These are phyloP conservation scores for Thyatira batis DNA, from an alignment of 2,888 invertebrate genomes.

Conservation along the genomic window DNA sequence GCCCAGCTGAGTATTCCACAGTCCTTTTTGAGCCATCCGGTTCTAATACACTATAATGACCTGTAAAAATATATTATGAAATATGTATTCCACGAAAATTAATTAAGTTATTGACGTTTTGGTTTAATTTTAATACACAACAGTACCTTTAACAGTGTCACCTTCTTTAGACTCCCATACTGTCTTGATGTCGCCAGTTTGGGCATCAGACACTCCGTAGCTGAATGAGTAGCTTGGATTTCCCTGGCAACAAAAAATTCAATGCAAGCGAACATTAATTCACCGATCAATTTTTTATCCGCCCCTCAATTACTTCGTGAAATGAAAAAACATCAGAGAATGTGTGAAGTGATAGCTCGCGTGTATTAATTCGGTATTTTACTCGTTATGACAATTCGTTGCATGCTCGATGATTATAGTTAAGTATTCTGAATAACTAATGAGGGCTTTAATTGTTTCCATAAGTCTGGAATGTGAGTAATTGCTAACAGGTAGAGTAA, in stretches of 20 bases:
- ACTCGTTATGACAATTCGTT: conserved; percentile 61
- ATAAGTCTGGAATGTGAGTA: conserved; percentile 60
- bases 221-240: conserved; percentile 83
- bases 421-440: conserved; percentile 72
- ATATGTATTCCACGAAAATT: too few relatives aligned
- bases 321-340: conserved; percentile 48
- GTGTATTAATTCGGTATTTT: conserved; percentile 69
- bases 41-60: conserved; percentile 86
- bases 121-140: not conserved
- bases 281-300: conserved; percentile 39
- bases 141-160: conserved; percentile 80
- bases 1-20: conserved; percentile 84
- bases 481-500: conserved; percentile 51
- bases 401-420: conserved; percentile 63
- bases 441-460: conserved; percentile 65
- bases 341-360: conserved; percentile 66
- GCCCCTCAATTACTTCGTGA: conserved; percentile 43
- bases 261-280: conserved; percentile 31
- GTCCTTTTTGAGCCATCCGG: conserved; percentile 84
- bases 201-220: conserved; percentile 83
- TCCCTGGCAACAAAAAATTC: conserved; percentile 64
- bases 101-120: too few relatives aligned
- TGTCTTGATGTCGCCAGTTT: conserved; percentile 83
- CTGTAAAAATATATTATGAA: conserved; percentile 48
- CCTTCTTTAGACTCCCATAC: conserved; percentile 85